Evolutionary conservation across 2,113 vertebrate species (phyloP), one percentile per base, ranked within the genome.

Genomic region (Meleagris gallopavo): DNA sequence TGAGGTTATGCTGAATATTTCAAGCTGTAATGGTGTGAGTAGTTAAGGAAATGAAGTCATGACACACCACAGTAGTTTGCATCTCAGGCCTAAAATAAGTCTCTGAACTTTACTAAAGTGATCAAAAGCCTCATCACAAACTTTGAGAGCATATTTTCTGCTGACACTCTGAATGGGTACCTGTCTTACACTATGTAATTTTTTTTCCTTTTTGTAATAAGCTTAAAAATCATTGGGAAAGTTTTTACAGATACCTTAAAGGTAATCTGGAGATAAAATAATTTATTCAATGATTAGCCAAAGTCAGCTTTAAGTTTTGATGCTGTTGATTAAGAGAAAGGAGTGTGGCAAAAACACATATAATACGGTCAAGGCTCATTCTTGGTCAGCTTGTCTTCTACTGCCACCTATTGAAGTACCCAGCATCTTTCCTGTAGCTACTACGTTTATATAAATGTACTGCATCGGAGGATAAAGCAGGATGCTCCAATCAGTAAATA

Each of bases 311-410:
- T 0, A 5, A 67, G 60, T 55, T 80, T 32, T 22, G 36, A 46
- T 21, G 52, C 9, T 9, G 11, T 2, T 34, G 41, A 32, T 19
- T 18, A 52, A 27, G 32, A 52, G 57, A 74, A 65, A 46, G 24
- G 36, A 70, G 38, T 3, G 43, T 24, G 34, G 62, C 70, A 85
- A 64, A 64, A 32, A 36, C 19, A 24, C 0, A 1, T 30, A 20
- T 18, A 36, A 7, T 2, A 6, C 21, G 12, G 3, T n/a, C 4
- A 0, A 6, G 22, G 34, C 25, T 46, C 11, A 24, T 21, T n/a
- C 2, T 2, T 41, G 14, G 17, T 54, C 54, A 64, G 46, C 11
- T 20, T 30, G 55, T n/a, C 29, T 57, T 71, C 64, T 85, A 41
- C 27, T 45, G 64, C 24, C 57, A 32, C 19, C 50, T 60, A 40